Evolutionary conservation across 1,140 invertebrate genomes (phyloP).

Genomic region (Aphis craccivora): DNA sequence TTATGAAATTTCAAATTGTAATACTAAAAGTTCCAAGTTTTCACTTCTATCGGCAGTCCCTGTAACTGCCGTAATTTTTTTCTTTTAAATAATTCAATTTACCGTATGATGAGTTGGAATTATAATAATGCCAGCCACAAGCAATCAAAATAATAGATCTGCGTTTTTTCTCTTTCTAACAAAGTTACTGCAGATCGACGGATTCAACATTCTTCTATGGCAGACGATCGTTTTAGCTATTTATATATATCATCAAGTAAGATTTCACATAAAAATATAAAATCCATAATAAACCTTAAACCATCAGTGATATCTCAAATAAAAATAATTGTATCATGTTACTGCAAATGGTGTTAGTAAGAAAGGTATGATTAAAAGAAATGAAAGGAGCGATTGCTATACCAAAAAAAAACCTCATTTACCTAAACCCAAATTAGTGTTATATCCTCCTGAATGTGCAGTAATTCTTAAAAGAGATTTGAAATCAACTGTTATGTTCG

Average conservation of each 20-base stretch:
- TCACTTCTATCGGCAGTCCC: too few relatives aligned
- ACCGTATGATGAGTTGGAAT: constrained; percentile 29
- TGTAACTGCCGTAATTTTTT: too few relatives aligned
- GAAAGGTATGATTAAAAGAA: constrained; percentile 36
- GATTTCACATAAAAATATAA: constrained; percentile 51
- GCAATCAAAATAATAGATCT: constrained; percentile 44
- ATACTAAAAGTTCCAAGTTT: too few relatives aligned
- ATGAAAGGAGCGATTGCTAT: constrained; percentile 7
- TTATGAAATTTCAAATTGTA: too few relatives aligned
- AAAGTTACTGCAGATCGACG: constrained; percentile 9
- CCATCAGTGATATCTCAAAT: constrained; percentile 48
- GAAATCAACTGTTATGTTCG: constrained; percentile 95
- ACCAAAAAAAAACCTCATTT: constrained; percentile 62
- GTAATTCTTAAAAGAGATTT: constrained; percentile 92
- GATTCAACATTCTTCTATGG: neutral
- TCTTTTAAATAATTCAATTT: neutral
- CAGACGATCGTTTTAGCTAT: constrained; percentile 39
- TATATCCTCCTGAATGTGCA: constrained; percentile 81
- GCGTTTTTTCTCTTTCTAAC: constrained; percentile 48
- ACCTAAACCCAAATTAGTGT: constrained; percentile 76
- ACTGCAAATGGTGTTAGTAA: constrained; percentile 52
- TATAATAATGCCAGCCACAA: constrained; percentile 45
- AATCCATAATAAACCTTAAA: constrained; percentile 47
- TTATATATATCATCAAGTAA: constrained; percentile 45
- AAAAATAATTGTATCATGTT: constrained; percentile 55